Conservation (phyloP, 2,797 vertebrate genomes). For the Cygnus olor region DNA sequence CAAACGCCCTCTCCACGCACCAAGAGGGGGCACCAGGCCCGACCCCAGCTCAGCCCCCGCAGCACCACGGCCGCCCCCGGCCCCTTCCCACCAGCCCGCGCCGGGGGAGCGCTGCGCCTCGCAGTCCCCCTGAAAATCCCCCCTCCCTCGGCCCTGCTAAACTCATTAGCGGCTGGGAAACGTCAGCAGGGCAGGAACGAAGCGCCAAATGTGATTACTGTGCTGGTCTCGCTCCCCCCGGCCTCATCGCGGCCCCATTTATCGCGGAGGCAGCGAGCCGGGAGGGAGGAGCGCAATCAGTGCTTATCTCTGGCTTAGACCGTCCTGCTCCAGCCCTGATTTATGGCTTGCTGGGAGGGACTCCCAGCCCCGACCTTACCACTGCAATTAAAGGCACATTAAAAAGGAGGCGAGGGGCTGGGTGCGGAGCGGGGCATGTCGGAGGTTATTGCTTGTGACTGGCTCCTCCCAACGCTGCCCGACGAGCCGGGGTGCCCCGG, state of each 20-base stretch:
- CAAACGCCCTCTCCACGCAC: neutral
- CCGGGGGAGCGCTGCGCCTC: neutral
- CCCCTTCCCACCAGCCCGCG: neutral
- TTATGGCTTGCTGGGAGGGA: conserved; percentile 7
- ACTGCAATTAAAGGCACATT: neutral
- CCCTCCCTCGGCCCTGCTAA: neutral
- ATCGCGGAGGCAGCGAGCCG: neutral
- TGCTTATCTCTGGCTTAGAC: neutral
- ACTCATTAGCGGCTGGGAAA: neutral
- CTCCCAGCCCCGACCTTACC: neutral
- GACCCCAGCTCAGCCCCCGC: neutral
- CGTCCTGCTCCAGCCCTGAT: neutral
- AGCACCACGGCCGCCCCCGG: too few species aligned
- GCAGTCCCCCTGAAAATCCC: fast-evolving
- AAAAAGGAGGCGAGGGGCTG: neutral
- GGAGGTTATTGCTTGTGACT: fast-evolving
- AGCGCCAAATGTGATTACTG: neutral
- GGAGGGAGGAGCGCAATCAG: neutral
- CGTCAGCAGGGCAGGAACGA: neutral
- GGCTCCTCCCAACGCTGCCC: neutral
- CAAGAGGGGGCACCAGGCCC: neutral
- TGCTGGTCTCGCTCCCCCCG: neutral
- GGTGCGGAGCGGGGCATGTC: neutral
- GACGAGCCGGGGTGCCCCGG: neutral
- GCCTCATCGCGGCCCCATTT: neutral